phyloP scores from a whole-genome alignment of 1,140 invertebrate genomes.

The Acromyrmex heyeri region DNA sequence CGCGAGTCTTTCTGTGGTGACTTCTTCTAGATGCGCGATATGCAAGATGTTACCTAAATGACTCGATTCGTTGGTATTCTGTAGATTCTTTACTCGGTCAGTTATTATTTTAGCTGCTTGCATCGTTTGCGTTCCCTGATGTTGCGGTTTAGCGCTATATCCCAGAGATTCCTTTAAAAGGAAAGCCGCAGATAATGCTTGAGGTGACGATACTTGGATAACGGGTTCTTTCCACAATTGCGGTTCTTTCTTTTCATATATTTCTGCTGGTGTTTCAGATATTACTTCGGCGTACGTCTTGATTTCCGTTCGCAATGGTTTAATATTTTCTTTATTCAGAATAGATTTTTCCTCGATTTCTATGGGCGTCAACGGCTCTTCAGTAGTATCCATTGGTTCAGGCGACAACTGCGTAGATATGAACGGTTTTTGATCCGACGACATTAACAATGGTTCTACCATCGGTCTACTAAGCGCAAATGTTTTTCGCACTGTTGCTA shows the following conservation, averaged over 20 bases:
- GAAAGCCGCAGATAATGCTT: constrained; percentile 69
- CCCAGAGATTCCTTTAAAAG: constrained; percentile 70
- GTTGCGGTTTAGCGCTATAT: constrained; percentile 70
- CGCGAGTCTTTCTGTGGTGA: constrained; percentile 86
- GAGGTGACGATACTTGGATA: constrained; percentile 38
- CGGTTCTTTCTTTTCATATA: constrained; percentile 34
- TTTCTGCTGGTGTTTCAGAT: constrained; percentile 59
- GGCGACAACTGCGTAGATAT: constrained; percentile 14
- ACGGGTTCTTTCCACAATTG: constrained; percentile 75
- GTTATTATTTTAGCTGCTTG: constrained; percentile 84
- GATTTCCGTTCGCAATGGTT: constrained; percentile 54
- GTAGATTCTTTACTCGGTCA: constrained; percentile 87
- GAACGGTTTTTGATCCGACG: background rate
- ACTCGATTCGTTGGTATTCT: constrained; percentile 86
- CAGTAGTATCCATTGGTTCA: constrained; percentile 78
- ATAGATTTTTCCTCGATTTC: constrained; percentile 63
- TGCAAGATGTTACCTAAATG: constrained; percentile 88
- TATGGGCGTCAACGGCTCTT: constrained; percentile 79
- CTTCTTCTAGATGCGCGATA: constrained; percentile 88
- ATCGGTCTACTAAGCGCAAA: background rate
- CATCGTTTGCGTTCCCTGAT: constrained; percentile 79
- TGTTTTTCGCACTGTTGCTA: background rate
- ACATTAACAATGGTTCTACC: constrained; percentile 5
- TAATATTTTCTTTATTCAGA: constrained; percentile 26
- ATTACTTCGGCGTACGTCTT: constrained; percentile 76